Evolutionary conservation across 2,888 invertebrate species (phyloP).

Genomic region (Heliconius erato): DNA sequence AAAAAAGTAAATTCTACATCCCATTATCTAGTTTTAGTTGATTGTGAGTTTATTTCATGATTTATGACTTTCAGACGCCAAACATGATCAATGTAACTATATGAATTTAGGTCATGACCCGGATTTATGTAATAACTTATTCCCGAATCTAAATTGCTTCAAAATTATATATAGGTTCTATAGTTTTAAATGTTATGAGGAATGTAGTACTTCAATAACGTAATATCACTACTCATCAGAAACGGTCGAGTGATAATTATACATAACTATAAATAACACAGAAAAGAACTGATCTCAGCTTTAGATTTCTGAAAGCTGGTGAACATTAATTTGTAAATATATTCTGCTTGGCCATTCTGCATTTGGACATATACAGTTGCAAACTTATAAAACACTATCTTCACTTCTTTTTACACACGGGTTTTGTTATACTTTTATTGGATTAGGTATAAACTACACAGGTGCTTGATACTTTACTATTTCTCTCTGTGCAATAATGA

Average conservation of each 20-base stretch:
- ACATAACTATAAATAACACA: neutral
- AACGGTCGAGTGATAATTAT: too few relatives aligned
- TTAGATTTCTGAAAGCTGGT: neutral
- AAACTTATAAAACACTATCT: neutral
- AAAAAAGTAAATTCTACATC: too few relatives aligned
- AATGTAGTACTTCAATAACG: too few relatives aligned
- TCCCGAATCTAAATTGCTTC: neutral
- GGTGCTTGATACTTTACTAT: too few relatives aligned
- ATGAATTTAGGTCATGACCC: neutral
- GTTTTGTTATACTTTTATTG: too few relatives aligned
- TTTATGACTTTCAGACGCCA: neutral
- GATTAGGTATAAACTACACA: too few relatives aligned
- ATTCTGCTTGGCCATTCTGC: neutral
- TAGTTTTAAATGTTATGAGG: too few relatives aligned
- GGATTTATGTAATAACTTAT: neutral
- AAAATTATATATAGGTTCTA: neutral
- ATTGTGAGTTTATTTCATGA: too few relatives aligned
- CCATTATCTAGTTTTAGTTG: too few relatives aligned
- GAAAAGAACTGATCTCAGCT: neutral
- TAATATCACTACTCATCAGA: too few relatives aligned
- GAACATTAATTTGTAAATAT: neutral
- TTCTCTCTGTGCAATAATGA: neutral
- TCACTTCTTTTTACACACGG: neutral
- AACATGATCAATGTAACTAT: slow-evolving; percentile 14
- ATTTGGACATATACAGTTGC: neutral